phyloP scores from a whole-genome alignment of 2,888 invertebrate species.

The Coremacera marginata region DNA sequence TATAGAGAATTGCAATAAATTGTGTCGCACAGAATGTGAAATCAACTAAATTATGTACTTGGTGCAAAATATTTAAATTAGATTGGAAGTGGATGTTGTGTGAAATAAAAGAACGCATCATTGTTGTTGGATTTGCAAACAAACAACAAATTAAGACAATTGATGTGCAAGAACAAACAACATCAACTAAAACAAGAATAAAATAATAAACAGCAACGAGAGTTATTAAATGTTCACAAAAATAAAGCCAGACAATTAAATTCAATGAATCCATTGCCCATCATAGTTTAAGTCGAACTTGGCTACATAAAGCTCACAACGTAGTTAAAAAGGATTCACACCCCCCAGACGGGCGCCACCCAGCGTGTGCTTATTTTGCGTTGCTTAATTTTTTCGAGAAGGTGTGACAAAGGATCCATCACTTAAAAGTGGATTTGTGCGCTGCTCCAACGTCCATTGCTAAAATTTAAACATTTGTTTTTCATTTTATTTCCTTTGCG shows the following conservation, averaged over 20 bases:
- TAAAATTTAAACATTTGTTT: background rate
- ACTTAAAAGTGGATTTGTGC: background rate
- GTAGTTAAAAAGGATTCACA: too few relatives aligned
- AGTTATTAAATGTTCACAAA: too few relatives aligned
- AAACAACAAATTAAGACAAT: too few relatives aligned
- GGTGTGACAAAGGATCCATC: background rate
- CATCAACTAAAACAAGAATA: too few relatives aligned
- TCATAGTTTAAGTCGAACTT: too few relatives aligned
- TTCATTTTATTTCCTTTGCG: conserved; percentile 21
- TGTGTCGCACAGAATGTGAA: background rate
- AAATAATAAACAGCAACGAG: background rate
- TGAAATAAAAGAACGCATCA: too few relatives aligned
- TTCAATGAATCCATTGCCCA: too few relatives aligned
- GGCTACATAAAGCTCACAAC: too few relatives aligned
- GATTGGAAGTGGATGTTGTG: background rate
- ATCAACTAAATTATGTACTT: background rate
- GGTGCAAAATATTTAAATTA: background rate
- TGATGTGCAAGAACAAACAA: background rate
- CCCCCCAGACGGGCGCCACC: background rate
- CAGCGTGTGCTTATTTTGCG: background rate
- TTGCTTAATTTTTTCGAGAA: background rate
- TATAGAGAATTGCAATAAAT: background rate
- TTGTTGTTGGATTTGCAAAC: background rate
- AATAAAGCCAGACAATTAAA: too few relatives aligned
- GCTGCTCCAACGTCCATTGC: background rate